Base-by-base conservation (phyloP, 2,888 invertebrate genomes). In the Drosophila anomalata region DNA sequence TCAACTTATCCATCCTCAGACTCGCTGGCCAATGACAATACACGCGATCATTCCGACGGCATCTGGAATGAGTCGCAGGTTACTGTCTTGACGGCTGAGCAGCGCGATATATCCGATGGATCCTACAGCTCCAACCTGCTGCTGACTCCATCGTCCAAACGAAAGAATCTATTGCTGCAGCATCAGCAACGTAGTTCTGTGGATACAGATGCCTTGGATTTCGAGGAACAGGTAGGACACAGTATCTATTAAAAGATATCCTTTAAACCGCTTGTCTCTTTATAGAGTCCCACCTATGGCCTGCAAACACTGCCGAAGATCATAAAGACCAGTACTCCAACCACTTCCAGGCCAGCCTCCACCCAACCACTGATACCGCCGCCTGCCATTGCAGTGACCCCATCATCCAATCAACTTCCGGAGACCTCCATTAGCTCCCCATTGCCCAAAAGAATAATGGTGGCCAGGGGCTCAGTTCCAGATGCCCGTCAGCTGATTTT, bases 21-120 rank as follows among this genome's bases (percentile, higher is more conserved):
- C 91, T 97, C 96, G 11, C 92, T 97, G 73, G 94, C 95, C n/a
- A 96, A 96, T 78, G 96, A 96, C 89, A 80, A 93, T 53, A 95
- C 94, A 29, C 93, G 96, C 87, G 97, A 97, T 90, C 96, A 96
- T 91, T 96, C 96, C 50, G 97, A 97, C 89, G 96, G 96, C 53
- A 95, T 96, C 87, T 97, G 97, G 96, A 97, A 97, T 92, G 97
- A 97, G 92, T 97, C 97, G 11, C 97, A 97, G 92, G 95, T 95
- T 8, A 97, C 96, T 0, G 96, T 97, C 14, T 93, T 96, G 36
- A 96, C 95, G 3, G 94, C 94, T 1, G 96, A 96, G 24, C 89
- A 90, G 3, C 72, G 81, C 14, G 90, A 90, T 20, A 83, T 82
- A n/a, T 89, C 88, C 26, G 91, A 91, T 26, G 82, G 78, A 1